phyloP scores from a whole-genome alignment of 2,888 invertebrate species.

The Graphium colonna region DNA sequence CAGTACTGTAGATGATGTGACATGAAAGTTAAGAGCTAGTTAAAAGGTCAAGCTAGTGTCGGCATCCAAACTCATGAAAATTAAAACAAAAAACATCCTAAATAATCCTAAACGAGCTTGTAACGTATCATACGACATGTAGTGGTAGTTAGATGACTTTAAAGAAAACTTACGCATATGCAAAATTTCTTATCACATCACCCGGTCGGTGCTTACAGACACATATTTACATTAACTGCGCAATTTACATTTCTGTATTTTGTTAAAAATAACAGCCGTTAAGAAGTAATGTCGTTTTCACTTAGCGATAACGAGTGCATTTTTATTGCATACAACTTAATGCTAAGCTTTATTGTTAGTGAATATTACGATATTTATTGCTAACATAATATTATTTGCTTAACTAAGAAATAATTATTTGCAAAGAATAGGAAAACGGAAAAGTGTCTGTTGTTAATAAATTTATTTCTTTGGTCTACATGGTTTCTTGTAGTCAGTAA shows the following conservation, averaged over 20 bases:
- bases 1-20: conserved; percentile 9
- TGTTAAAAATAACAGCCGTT: neutral
- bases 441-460: too few species aligned
- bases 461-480: too few species aligned
- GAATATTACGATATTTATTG: neutral
- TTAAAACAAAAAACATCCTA: neutral
- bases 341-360: neutral
- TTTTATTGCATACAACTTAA: neutral
- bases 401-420: too few species aligned
- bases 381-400: too few species aligned
- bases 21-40: conserved; percentile 21
- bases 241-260: conserved; percentile 6
- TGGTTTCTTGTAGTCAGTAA: too few species aligned
- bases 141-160: conserved; percentile 6
- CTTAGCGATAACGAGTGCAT: conserved; percentile 1
- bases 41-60: conserved; percentile 15
- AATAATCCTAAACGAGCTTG: neutral
- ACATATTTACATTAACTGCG: conserved; percentile 5
- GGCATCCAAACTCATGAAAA: conserved; percentile 7
- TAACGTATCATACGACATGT: neutral
- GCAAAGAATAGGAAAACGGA: too few species aligned
- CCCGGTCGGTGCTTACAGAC: neutral
- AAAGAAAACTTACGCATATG: conserved; percentile 1
- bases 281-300: conserved; percentile 1
- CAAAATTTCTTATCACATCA: conserved; percentile 10